Evolutionary conservation across 2,797 vertebrate genomes (phyloP), one percentile per base, ranked within the genome.

Genomic region (Bryconaethiops microstoma): DNA sequence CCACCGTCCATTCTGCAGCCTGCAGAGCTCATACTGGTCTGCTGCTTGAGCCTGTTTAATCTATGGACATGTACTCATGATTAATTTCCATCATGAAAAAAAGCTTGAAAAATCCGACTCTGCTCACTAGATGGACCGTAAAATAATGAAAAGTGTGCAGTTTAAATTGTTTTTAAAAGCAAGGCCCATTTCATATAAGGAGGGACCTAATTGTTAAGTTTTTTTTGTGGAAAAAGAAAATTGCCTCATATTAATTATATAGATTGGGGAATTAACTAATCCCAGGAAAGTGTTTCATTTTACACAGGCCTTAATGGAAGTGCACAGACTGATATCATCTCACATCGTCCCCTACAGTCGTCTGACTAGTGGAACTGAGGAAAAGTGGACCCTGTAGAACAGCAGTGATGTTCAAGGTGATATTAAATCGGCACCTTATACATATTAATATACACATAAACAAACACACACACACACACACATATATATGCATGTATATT

Each of bases 171-270:
- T 74, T 59, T 74, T 90, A 86, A 90, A 76, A 71, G 86, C 82
- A 88, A 90, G 88, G 92, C 93, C 92, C 91, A 93, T 90, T 91
- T 86, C 89, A 88, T 92, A 92, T 93, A 93, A 59, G n/a, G 39
- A 40, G 55, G 54, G 55, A 74, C 93, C 92, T 92, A 90, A 89
- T 87, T 91, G 89, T 90, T 91, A 82, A 91, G 92, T 91, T 25
- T 68, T 91, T 90, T 94, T 92, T 93, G 93, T 92, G 90, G 88
- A 92, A 93, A 91, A 78, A 86, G 91, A 91, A 92, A 94, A 93
- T 94, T 93, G 93, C 88, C 89, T 92, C 87, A 89, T 92, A 92
- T 92, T 74, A 93, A 94, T 93, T 93, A 93, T 89, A 91, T 88
- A 91, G 93, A 91, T 89, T 85, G 87, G 92, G 92, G 92, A 93